Percentiles rank a stretch among this genome's conserved stretches.
These are phyloP conservation scores for Siniperca obscura DNA, from an alignment of 2,797 vertebrate species.

Conservation along the genomic window DNA sequence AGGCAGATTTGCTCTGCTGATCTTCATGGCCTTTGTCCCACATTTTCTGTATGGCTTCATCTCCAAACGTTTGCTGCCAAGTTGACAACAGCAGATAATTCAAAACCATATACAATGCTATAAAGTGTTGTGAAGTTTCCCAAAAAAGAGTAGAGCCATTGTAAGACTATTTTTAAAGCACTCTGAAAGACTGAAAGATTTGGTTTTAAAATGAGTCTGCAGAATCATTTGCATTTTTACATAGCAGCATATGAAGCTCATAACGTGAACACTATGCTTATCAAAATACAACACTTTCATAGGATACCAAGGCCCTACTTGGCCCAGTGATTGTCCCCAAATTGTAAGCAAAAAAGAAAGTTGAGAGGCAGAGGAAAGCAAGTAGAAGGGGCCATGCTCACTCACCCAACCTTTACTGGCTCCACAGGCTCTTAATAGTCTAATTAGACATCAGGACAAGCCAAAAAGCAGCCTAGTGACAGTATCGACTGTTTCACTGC, in stretches of 20 bases:
- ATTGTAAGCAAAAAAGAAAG: constrained; percentile 38
- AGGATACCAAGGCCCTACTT: constrained; percentile 9
- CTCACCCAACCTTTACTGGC: constrained; percentile 38
- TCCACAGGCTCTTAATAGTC: constrained; percentile 29
- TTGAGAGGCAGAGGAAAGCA: constrained; percentile 43
- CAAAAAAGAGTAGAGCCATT: not conserved
- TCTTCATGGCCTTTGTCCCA: constrained; percentile 40
- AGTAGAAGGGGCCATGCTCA: constrained; percentile 34
- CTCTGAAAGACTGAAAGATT: not conserved
- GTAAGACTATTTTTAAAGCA: not conserved
- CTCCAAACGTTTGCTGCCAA: constrained; percentile 43
- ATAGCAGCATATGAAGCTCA: constrained; percentile 5
- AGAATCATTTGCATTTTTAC: constrained; percentile 8
- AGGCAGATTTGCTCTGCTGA: constrained; percentile 60
- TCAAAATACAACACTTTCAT: not conserved
- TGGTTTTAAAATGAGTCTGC: constrained; percentile 1
- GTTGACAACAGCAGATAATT: constrained; percentile 43
- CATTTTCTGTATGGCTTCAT: constrained; percentile 51
- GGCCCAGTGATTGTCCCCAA: constrained; percentile 33
- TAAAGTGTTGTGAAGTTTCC: not conserved
- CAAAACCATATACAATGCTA: constrained; percentile 28
- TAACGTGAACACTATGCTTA: not conserved
- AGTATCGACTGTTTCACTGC: constrained; percentile 27
- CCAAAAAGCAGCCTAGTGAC: constrained; percentile 26
- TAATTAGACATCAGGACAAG: constrained; percentile 37